Percentiles rank a stretch among this genome's conserved stretches.
Evolutionary conservation across 2,113 vertebrate genomes (phyloP).

Genomic region (Odocoileus virginianus): DNA sequence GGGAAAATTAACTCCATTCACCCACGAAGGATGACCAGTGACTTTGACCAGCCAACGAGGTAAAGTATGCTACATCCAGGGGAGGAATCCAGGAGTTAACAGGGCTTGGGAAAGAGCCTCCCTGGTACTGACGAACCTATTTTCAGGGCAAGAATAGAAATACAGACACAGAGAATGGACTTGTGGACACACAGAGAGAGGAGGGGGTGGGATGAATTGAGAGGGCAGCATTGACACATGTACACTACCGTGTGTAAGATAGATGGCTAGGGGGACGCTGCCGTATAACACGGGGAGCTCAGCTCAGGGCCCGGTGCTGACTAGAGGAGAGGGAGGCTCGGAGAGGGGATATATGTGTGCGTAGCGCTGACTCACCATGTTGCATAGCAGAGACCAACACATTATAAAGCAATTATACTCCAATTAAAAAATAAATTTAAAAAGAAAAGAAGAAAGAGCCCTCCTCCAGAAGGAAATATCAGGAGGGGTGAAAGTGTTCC

Average conservation of each 20-base stretch:
- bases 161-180: neutral
- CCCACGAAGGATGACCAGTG: too few relatives aligned
- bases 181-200: neutral
- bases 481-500: neutral
- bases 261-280: neutral
- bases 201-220: neutral
- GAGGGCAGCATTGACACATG: neutral
- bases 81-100: neutral
- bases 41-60: neutral
- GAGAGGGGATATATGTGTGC: neutral
- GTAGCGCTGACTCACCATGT: neutral
- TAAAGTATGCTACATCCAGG: neutral
- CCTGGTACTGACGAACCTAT: neutral
- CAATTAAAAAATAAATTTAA: neutral
- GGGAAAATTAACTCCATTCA: neutral
- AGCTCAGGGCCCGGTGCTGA: neutral
- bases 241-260: fast-evolving
- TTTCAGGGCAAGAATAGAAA: neutral
- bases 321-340: neutral
- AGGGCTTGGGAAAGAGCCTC: neutral
- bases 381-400: neutral
- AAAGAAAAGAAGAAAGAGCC: neutral
- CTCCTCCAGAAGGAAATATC: neutral
- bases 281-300: neutral
- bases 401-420: neutral